These are phyloP conservation scores for Leucophenga varia DNA, from an alignment of 1,140 invertebrate species.

Conservation along the genomic window DNA sequence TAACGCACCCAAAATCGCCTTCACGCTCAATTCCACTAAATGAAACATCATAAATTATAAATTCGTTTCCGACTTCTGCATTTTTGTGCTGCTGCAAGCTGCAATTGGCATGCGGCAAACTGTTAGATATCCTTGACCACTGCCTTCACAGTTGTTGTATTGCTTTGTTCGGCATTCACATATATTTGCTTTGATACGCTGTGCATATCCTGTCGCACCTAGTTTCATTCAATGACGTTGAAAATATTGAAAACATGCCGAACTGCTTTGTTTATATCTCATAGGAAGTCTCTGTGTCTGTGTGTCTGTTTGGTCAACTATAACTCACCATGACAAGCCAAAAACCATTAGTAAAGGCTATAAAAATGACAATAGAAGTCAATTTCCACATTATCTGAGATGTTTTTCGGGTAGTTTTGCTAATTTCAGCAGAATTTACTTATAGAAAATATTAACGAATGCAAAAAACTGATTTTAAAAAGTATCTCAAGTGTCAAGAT, in stretches of 20 bases:
- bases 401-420: no score
- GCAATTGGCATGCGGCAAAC: slow-evolving; percentile 3
- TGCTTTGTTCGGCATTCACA: slow-evolving; percentile 24
- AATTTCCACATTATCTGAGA: slow-evolving; percentile 42
- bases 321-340: slow-evolving; percentile 49
- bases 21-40: slow-evolving; percentile 47
- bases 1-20: no score
- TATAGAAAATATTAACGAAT: no score
- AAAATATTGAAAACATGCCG: slow-evolving; percentile 42
- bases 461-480: no score
- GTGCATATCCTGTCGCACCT: no score
- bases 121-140: slow-evolving; percentile 30
- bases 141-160: slow-evolving; percentile 26
- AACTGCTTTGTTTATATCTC: not conserved
- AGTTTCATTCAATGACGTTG: no score
- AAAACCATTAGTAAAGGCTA: slow-evolving; percentile 50
- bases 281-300: slow-evolving; percentile 6
- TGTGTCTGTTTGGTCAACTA: slow-evolving; percentile 32
- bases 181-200: slow-evolving; percentile 8
- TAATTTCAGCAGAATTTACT: no score
- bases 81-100: slow-evolving; percentile 21
- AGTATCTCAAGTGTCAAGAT: no score
- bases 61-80: slow-evolving; percentile 53
- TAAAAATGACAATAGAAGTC: slow-evolving; percentile 53
- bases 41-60: slow-evolving; percentile 46